Evolutionary conservation across 2,888 invertebrate species (phyloP), one percentile per base, ranked within the genome.

Genomic region (Limenitis camilla): DNA sequence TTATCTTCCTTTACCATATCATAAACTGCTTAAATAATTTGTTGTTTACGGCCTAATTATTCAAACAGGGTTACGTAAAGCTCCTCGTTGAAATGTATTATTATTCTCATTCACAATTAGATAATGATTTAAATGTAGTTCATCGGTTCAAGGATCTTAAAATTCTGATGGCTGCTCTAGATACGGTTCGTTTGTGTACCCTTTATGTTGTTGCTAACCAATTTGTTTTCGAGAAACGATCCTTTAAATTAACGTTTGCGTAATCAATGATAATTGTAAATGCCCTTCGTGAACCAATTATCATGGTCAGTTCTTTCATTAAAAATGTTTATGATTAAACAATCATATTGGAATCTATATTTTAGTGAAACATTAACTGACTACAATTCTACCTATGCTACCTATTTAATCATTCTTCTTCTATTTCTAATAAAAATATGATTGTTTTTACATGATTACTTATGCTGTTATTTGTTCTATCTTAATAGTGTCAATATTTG

Each of bases 31-130:
- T 61, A 59, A 64, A 66, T 63, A 66, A 30, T 61, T 67, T n/a
- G 66, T 69, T 73, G 73, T 78, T 81, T 79, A 75, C 74, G 40
- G 63, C 65, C 68, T 75, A 76, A 76, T 76, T 75, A 71, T 71
- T 65, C 68, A 72, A 74, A 79, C 69, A 72, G 60, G 67, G 68
- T 81, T 78, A 77, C 73, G 63, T 74, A 71, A 74, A 64, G 51
- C 55, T 50, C 50, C 47, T 44, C 64, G 32, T 60, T 63, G n/a
- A n/a, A 48, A 11, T 30, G 40, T 49, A 36, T 59, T 64, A 65
- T 61, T 63, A 69, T 59, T 65, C 68, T 74, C 73, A 56, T 56
- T 54, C 49, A 51, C 40, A 47, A 19, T 45, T 52, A 45, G 44
- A 53, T 54, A 51, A 53, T 52, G 40, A 49, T 54, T 52, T 46